A percentile compares a stretch with the other conserved stretches of the same genome.
Conservation (phyloP, 2,888 invertebrate genomes). For the Eristalinus aeneus region DNA sequence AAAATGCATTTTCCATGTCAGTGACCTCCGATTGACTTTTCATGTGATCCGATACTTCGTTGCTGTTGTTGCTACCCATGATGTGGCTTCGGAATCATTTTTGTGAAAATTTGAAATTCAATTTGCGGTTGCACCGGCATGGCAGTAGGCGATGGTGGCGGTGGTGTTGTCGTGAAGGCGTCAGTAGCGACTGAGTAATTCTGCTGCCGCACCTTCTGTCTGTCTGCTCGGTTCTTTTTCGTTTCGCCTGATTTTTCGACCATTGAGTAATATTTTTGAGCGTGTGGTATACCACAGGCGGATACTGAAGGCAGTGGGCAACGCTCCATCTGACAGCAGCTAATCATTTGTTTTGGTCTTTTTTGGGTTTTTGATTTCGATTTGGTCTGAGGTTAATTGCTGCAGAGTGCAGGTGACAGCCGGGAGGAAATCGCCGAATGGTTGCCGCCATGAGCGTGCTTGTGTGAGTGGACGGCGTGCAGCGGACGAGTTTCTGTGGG, state of each 20-base stretch:
- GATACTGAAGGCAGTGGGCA: constrained; percentile 18
- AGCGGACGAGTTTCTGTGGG: constrained; percentile 24
- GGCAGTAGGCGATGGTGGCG: background rate
- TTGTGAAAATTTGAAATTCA: constrained; percentile 54
- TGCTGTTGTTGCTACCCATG: constrained; percentile 3
- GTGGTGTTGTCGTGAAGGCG: constrained; percentile 11
- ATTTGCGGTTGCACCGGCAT: constrained; percentile 34
- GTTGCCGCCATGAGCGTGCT: too few relatives aligned
- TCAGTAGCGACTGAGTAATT: constrained; percentile 39
- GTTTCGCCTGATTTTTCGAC: constrained; percentile 5
- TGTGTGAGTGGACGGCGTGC: background rate
- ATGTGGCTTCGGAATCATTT: constrained; percentile 43
- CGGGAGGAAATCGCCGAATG: constrained; percentile 38
- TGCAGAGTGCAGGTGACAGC: constrained; percentile 54
- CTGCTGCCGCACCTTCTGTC: constrained; percentile 22
- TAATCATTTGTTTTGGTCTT: background rate
- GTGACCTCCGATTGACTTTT: constrained; percentile 57
- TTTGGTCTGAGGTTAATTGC: constrained; percentile 47
- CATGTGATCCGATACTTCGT: constrained; percentile 51
- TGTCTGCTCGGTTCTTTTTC: background rate
- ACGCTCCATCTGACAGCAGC: constrained; percentile 18
- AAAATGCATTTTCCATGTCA: constrained; percentile 69
- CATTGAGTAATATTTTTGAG: constrained; percentile 24
- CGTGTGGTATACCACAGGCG: constrained; percentile 37
- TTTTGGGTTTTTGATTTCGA: background rate